Conservation (phyloP, 1,140 invertebrate genomes). For the Drosophila nebulosa region DNA sequence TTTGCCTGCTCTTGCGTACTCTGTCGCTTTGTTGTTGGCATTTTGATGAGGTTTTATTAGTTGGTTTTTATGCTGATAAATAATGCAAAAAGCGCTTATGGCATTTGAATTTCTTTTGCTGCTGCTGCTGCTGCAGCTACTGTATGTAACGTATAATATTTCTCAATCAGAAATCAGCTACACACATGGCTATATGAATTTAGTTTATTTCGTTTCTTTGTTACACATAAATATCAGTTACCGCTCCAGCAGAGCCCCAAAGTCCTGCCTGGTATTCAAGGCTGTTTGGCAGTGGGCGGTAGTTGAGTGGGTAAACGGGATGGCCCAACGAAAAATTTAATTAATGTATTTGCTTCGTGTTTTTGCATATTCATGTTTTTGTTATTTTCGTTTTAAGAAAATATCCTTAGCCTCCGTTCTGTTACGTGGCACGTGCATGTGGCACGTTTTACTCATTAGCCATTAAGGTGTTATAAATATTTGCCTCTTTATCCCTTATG, state of each 20-base stretch:
- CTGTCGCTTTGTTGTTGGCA: slow-evolving; percentile 8
- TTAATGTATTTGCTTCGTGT: slow-evolving; percentile 77
- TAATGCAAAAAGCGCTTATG: slow-evolving; percentile 48
- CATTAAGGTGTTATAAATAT: slow-evolving; percentile 74
- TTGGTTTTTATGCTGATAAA: slow-evolving; percentile 63
- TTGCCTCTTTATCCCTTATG: slow-evolving; percentile 10
- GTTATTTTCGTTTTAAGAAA: slow-evolving; percentile 18
- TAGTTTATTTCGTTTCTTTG: slow-evolving; percentile 49
- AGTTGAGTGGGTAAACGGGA: background rate
- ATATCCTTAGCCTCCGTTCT: slow-evolving; percentile 9
- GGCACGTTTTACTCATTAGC: slow-evolving; percentile 76
- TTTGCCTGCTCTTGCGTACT: background rate
- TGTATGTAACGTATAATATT: slow-evolving; percentile 37
- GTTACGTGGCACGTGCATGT: slow-evolving; percentile 31
- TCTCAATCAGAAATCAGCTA: slow-evolving; percentile 61
- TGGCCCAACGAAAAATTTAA: slow-evolving; percentile 57
- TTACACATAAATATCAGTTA: background rate
- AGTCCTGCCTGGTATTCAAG: slow-evolving; percentile 37
- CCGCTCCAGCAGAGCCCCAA: background rate
- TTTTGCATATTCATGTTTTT: slow-evolving; percentile 76
- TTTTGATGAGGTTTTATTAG: slow-evolving; percentile 67
- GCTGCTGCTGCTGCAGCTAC: background rate
- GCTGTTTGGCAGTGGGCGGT: slow-evolving; percentile 11
- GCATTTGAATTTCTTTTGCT: slow-evolving; percentile 13
- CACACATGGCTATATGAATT: slow-evolving; percentile 53